Conservation (phyloP, 1,140 invertebrate species). For the Ceratina calcarata region DNA sequence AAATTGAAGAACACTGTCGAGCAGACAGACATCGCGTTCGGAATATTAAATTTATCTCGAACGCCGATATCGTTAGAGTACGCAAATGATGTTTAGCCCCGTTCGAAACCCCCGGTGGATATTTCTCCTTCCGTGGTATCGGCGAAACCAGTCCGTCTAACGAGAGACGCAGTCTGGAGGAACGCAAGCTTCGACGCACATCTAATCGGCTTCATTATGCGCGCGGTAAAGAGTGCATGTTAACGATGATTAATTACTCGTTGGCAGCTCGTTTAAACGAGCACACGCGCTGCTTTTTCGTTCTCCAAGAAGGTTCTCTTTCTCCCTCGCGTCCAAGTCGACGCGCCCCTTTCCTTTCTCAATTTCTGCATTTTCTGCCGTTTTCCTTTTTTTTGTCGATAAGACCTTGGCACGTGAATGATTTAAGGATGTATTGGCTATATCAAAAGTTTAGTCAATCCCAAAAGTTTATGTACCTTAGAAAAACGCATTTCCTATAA, state of each 20-base stretch:
- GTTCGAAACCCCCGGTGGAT: not conserved
- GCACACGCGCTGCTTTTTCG: constrained; percentile 24
- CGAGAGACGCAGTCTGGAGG: constrained; percentile 20
- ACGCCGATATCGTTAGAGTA: constrained; percentile 23
- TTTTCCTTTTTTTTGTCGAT: not conserved
- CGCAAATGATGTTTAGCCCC: constrained; percentile 22
- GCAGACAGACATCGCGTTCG: constrained; percentile 6
- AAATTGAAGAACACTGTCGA: constrained; percentile 19
- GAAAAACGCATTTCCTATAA: no score
- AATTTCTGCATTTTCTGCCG: not conserved
- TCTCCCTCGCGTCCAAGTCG: not conserved
- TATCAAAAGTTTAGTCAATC: no score
- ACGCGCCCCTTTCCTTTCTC: not conserved
- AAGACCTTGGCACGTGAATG: not conserved
- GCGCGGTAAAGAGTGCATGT: constrained; percentile 39
- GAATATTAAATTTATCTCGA: constrained; percentile 29
- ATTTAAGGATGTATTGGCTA: no score
- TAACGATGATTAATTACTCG: constrained; percentile 51
- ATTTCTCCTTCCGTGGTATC: constrained; percentile 27
- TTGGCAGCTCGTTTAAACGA: constrained; percentile 38
- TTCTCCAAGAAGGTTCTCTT: not conserved
- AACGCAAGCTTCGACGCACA: constrained; percentile 20
- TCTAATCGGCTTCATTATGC: constrained; percentile 42
- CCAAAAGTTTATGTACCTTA: no score
- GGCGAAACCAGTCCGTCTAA: constrained; percentile 23